Evolutionary conservation across 2,888 invertebrate species (phyloP).

Genomic region (Sericinus montela): DNA sequence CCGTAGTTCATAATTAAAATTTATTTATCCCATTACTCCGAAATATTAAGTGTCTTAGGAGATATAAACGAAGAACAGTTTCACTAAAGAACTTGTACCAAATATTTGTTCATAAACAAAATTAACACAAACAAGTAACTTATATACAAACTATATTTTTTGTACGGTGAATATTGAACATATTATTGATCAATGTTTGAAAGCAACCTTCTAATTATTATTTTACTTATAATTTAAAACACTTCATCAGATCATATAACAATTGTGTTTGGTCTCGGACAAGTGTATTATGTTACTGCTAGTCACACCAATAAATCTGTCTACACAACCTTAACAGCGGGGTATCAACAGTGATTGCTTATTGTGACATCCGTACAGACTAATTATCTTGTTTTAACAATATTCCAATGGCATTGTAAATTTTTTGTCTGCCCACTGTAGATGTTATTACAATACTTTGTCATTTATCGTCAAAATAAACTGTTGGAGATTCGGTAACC

Average conservation of each 20-base stretch:
- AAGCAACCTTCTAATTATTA: neutral
- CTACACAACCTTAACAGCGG: conserved; percentile 41
- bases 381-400: conserved; percentile 68
- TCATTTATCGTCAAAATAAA: no score
- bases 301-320: conserved; percentile 32
- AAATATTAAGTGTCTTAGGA: conserved; percentile 41
- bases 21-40: conserved; percentile 68
- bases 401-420: conserved; percentile 29
- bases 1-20: conserved; percentile 68
- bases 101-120: neutral
- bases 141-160: no score
- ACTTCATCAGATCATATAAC: neutral
- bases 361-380: conserved; percentile 51
- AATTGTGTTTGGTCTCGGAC: neutral
- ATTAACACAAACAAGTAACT: neutral
- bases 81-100: conserved; percentile 17
- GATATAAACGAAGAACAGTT: conserved; percentile 36
- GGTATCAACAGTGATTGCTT: conserved; percentile 44
- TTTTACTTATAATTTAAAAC: no score
- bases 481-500: neutral
- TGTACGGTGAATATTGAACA: neutral
- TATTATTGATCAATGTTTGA: neutral
- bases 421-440: conserved; percentile 15
- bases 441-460: conserved; percentile 1
- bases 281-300: conserved; percentile 21